Base-by-base conservation (phyloP, 2,113 vertebrate genomes). In the Neomonachus schauinslandi region DNA sequence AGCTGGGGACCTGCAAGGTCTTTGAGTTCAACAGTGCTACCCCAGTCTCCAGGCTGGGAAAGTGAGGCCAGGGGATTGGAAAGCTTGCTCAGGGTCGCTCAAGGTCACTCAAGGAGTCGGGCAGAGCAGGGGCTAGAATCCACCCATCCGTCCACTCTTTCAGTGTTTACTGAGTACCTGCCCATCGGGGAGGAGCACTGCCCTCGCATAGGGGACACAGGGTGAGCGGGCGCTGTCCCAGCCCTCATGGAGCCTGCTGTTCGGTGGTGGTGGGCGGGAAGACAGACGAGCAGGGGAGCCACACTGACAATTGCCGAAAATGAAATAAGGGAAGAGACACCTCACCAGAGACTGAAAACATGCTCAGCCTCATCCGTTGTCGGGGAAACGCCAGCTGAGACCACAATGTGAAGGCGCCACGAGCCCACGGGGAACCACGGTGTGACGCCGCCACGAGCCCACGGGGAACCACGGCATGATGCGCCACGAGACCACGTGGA, bases 401-500 rank as follows among this genome's bases (percentile, higher is more conserved):
- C 65, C 31, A 18, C 3, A 2, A 15, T 33, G 65, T 3, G 12
- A 31, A 2, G 31, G 5, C 26, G 24, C 59, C 59, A 26, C 22
- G 14, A 5, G 53, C 49, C 49, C 14, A 15, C 1, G 4, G 49
- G 51, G 51, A 53, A 53, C 53, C 53, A 18, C 15, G 16, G 53
- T 16, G 39, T 39, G 39, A 39, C 39, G 4, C 51, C 3, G 51
- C 51, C 51, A 53, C 51, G 12, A 3, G 51, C 51, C 51, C 12
- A 2, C 14, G 0, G 51, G 59, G 9, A 61, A 61, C 59, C 57
- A 59, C 1, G 0, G 57, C 9, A 0, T 1, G 4, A 55, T 1
- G 53, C 53, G 59, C 59, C 59, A 61, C 3, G 22, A 26, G 59
- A 9, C 22, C 59, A 0, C 10, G 39, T 24, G 59, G 57, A 59